Evolutionary conservation across 2,888 invertebrate genomes (phyloP), one percentile per base, ranked within the genome.

Genomic region (Loripinus fragilis): DNA sequence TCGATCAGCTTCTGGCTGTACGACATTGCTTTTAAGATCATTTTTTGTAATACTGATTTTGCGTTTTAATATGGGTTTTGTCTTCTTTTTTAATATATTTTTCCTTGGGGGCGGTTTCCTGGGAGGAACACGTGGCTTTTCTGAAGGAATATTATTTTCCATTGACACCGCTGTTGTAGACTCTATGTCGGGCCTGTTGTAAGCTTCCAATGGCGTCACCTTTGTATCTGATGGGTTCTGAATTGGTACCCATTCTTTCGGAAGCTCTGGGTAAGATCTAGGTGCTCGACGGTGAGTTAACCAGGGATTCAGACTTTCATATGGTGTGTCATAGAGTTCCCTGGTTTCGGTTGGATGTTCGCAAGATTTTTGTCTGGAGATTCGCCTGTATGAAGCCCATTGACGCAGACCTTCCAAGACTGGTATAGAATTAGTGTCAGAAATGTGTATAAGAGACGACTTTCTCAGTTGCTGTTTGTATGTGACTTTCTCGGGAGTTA

Each of bases 311-410:
- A 60, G 20, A 23, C 28, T 60, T 8, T n/a, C 52, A 52, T 52
- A 20, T 20, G 60, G 60, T 17, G 33, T 17, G 15, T 60, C 60
- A 60, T 60, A 60, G 10, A 60, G 25, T 7, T 33, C 33, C 25
- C n/a, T n/a, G 1, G 7, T 8, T 2, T 25, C 25, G 5, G 7
- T 25, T 2, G 25, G 52, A 8, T 15, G 7, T 1, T 33, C 60
- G 30, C 33, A 17, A 1, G 17, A 17, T 3, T 60, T 30, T 60
- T 60, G 33, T 23, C 23, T 60, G 10, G 60, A 60, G 10, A 60
- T 60, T 60, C 60, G 30, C 17, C 60, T 30, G 33, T 60, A 60
- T 5, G 60, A 60, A 17, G 60, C 60, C 60, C 60, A 60, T 33
- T 60, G 20, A 1, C 60, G 30, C 33, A 60, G 23, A 15, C 60